Conservation (phyloP, 2,113 vertebrate species). For the Cnemophilus loriae region DNA sequence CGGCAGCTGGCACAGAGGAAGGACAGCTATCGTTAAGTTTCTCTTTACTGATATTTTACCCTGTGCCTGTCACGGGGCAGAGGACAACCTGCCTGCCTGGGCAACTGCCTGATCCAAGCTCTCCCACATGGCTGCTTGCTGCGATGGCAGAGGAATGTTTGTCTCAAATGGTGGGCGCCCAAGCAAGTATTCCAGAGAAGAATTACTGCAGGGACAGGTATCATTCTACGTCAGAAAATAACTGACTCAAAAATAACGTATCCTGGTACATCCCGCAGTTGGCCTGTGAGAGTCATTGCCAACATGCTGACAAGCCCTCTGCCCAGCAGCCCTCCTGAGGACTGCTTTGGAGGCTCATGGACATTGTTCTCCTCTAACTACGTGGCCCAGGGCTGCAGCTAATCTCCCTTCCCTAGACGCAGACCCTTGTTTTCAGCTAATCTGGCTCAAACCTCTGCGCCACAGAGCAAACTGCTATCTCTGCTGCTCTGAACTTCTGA, state of each 20-base stretch:
- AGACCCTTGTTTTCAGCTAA: neutral
- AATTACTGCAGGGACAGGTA: neutral
- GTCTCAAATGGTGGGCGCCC: fast-evolving
- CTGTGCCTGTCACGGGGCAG: neutral
- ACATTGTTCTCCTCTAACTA: neutral
- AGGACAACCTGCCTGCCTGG: neutral
- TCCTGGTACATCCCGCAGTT: neutral
- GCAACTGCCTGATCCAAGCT: neutral
- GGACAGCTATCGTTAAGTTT: neutral
- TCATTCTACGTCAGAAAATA: neutral
- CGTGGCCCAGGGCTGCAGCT: neutral
- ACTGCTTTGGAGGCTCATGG: neutral
- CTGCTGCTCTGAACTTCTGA: neutral
- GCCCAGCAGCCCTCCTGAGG: neutral
- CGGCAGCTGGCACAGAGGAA: neutral
- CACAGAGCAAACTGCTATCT: neutral
- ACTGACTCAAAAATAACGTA: neutral
- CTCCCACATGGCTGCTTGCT: neutral
- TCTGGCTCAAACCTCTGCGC: neutral
- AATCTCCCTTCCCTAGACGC: neutral
- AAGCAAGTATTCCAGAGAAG: neutral
- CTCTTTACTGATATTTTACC: neutral
- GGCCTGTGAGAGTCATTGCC: neutral
- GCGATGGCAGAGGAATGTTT: neutral
- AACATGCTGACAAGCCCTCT: neutral